Evolutionary conservation across 2,113 vertebrate genomes (phyloP).

Genomic region (Pycnonotus jocosus): DNA sequence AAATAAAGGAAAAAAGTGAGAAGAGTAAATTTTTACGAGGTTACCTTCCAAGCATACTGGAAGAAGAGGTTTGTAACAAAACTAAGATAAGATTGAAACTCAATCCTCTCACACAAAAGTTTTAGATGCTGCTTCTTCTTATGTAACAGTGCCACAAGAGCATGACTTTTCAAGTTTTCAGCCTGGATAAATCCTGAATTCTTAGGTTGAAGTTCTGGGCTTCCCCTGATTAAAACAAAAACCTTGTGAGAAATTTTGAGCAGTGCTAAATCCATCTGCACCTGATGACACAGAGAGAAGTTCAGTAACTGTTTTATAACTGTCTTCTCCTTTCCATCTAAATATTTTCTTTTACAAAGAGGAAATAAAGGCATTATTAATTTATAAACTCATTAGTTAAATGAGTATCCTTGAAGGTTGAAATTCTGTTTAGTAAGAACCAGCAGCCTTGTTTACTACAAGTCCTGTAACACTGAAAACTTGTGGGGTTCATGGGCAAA

Average conservation of each 20-base stretch:
- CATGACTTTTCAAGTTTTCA: neutral
- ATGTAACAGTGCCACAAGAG: neutral
- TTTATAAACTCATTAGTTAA: neutral
- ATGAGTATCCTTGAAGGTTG: neutral
- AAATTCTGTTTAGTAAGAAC: neutral
- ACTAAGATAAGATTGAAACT: neutral
- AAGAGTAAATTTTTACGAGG: neutral
- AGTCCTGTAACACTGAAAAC: neutral
- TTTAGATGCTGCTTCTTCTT: neutral
- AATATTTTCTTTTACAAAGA: neutral
- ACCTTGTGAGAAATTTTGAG: neutral
- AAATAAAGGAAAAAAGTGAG: neutral
- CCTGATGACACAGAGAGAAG: neutral
- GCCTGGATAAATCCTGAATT: neutral
- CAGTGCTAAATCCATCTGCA: neutral
- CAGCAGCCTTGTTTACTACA: neutral
- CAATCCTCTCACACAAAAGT: neutral
- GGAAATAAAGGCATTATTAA: neutral
- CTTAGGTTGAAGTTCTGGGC: neutral
- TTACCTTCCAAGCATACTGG: neutral
- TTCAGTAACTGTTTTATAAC: neutral
- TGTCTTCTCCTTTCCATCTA: neutral
- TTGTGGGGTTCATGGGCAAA: neutral
- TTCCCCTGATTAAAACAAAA: neutral
- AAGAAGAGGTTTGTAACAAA: neutral